Conservation (phyloP, 2,113 vertebrate species). For the Colossoma macropomum region DNA sequence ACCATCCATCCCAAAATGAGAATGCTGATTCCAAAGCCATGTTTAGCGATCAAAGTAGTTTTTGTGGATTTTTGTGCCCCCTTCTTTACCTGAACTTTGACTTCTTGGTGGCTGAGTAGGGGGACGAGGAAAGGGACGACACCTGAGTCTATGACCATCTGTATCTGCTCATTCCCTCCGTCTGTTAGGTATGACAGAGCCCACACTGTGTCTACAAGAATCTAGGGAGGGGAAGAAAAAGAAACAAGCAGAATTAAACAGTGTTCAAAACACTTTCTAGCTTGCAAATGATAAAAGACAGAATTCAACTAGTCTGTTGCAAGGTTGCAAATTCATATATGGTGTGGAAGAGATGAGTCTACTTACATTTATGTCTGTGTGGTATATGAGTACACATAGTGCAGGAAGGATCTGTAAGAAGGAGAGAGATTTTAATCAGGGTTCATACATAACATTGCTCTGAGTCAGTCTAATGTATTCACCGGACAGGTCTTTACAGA, state of each 20-base stretch:
- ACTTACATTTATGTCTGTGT: constrained; percentile 99
- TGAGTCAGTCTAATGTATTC: neutral
- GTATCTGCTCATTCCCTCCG: constrained; percentile 98
- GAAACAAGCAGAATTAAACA: neutral
- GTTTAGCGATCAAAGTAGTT: neutral
- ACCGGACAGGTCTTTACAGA: neutral
- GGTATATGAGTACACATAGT: constrained; percentile 97
- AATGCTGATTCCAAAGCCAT: neutral
- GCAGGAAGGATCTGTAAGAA: constrained; percentile 91
- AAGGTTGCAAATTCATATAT: neutral
- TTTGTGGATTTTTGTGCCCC: neutral
- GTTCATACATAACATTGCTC: neutral
- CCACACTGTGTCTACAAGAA: constrained; percentile 99
- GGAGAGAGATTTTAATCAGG: constrained; percentile 15
- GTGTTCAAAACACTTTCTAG: too few relatives aligned
- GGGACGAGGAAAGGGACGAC: constrained; percentile 97
- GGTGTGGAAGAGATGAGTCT: constrained; percentile 10
- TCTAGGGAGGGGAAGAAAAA: constrained; percentile 71
- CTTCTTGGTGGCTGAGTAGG: constrained; percentile 97
- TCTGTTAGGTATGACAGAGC: constrained; percentile 98
- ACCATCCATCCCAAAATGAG: too few relatives aligned
- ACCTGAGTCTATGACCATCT: constrained; percentile 99
- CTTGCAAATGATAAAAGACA: neutral
- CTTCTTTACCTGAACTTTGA: constrained; percentile 94
- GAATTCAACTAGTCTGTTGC: neutral